Base-by-base conservation (phyloP, 2,797 vertebrate species). In the Falco berigora region DNA sequence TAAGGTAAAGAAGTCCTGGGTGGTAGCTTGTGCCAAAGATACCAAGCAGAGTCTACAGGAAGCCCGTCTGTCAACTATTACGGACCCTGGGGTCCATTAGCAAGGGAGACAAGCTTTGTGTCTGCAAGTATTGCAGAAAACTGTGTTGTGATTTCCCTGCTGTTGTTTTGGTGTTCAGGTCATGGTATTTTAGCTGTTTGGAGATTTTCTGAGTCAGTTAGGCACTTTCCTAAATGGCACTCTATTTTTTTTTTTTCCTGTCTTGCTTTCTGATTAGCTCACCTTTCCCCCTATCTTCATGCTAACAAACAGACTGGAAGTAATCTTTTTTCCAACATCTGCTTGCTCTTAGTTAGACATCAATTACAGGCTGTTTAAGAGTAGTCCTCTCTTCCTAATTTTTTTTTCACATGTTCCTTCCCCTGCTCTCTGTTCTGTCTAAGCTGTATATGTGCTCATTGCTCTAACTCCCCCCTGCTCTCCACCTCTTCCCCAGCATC, bases 221-320 rank as follows among this genome's bases (percentile, higher is more conserved):
- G 82, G 23, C 6, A 6, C 32, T 50, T 74, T 38, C 42, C 47
- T 67, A 16, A 46, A 24, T 44, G 15, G 10, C 1, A 4, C 12
- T n/a, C 17, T 4, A 1, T 12, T 14, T 20, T 16, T n/a, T 27
- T 9, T 7, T 22, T 7, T 22, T 7, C 6, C 1, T 2, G 1
- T 12, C 2, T 28, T 85, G 10, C 14, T 86, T 16, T 25, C 11
- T 32, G 8, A 1, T 75, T 73, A 30, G 8, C 23, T 66, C 5
- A 32, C 24, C 17, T 73, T 15, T 53, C 18, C 8, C 20, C 5
- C 5, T 32, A 1, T 36, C n/a, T 56, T 72, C 9, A 8, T 22
- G 14, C 4, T 13, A 59, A 30, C 47, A 72, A 80, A 40, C 49
- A 89, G 81, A 30, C 34, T 71, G 44, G 36, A 77, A 83, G 68